These are phyloP conservation scores for Candoia aspera DNA, from an alignment of 2,113 vertebrate species.

Conservation along the genomic window DNA sequence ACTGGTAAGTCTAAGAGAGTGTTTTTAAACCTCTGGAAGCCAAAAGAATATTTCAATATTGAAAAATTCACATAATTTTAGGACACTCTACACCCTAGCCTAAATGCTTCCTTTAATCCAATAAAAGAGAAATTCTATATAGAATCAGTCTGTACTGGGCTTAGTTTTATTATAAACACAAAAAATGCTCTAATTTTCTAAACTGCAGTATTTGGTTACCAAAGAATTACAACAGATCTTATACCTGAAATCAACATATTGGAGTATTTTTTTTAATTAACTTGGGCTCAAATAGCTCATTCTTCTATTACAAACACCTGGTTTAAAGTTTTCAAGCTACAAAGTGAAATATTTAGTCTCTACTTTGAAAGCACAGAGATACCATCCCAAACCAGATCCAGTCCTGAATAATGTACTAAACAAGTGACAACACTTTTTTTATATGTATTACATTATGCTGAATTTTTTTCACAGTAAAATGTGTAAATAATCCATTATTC, in stretches of 20 bases:
- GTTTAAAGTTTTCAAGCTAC: neutral
- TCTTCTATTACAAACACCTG: neutral
- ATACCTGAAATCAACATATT: neutral
- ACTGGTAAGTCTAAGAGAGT: neutral
- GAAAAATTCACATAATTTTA: neutral
- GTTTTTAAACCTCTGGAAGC: neutral
- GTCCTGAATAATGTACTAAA: neutral
- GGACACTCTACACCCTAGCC: neutral
- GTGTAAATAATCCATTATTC: neutral
- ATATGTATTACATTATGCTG: neutral
- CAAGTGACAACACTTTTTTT: neutral
- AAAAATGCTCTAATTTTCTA: neutral
- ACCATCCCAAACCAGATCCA: neutral
- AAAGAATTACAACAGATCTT: neutral
- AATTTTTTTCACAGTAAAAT: too few relatives aligned
- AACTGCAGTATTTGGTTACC: neutral
- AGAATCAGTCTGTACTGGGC: neutral
- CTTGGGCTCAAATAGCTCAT: neutral
- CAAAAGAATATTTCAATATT: neutral
- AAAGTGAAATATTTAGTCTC: slow-evolving; percentile 2
- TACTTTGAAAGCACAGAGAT: neutral
- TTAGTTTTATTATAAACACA: neutral
- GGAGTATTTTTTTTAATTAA: neutral
- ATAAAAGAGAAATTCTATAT: neutral
- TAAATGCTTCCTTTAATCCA: neutral